Conservation (phyloP, 2,888 invertebrate species). For the Abscondita cerata region DNA sequence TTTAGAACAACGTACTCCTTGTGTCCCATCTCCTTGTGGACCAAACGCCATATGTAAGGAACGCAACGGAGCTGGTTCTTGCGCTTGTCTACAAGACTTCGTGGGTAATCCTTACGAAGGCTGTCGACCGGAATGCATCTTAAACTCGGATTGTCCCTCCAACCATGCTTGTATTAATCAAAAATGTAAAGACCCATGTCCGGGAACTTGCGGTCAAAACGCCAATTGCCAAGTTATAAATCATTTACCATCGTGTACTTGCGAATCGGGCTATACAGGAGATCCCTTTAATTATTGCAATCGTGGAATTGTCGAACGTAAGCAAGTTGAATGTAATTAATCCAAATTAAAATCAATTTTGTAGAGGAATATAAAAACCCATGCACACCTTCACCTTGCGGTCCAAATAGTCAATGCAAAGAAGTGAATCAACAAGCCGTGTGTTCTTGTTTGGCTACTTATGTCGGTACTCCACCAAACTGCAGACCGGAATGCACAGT, state of each 20-base stretch:
- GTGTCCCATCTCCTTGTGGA: constrained; percentile 71
- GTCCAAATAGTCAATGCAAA: constrained; percentile 60
- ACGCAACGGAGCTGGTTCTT: constrained; percentile 75
- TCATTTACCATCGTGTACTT: constrained; percentile 71
- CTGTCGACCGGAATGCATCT: constrained; percentile 72
- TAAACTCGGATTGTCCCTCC: constrained; percentile 70
- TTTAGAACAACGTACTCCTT: constrained; percentile 65
- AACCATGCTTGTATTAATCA: constrained; percentile 68
- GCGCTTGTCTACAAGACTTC: constrained; percentile 73
- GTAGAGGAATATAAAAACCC: constrained; percentile 57
- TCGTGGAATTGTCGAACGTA: constrained; percentile 56
- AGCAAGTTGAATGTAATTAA: constrained; percentile 44
- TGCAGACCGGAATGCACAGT: constrained; percentile 73
- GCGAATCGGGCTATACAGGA: constrained; percentile 68
- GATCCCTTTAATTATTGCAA: constrained; percentile 68
- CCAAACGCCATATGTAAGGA: constrained; percentile 77
- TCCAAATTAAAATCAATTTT: constrained; percentile 17
- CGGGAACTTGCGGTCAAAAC: constrained; percentile 73
- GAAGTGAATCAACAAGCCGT: constrained; percentile 60
- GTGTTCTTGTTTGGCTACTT: constrained; percentile 62
- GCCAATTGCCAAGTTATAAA: constrained; percentile 71
- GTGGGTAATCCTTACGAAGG: constrained; percentile 80
- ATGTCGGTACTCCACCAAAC: constrained; percentile 59
- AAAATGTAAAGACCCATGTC: constrained; percentile 73
- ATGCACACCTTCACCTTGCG: constrained; percentile 60